These are phyloP conservation scores for Metacarcinus magister DNA, from an alignment of 2,888 invertebrate species.

Conservation along the genomic window DNA sequence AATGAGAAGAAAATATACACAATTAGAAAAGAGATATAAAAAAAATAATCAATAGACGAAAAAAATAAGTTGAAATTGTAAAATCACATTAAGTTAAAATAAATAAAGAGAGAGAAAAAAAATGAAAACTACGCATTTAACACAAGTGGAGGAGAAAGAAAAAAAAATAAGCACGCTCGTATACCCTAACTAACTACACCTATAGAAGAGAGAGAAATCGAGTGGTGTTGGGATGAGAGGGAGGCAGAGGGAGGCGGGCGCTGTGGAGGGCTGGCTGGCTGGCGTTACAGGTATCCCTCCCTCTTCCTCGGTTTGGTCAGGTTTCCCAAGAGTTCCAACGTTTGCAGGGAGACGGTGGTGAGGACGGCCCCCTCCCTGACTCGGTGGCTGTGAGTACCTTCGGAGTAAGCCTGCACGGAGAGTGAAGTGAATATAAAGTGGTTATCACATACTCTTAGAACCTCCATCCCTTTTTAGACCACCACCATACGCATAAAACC, in stretches of 20 bases:
- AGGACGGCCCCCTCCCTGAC: background rate
- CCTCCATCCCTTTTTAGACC: background rate
- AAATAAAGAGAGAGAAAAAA: no score
- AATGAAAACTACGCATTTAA: no score
- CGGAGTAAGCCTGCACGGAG: slow-evolving; percentile 31
- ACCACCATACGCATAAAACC: background rate
- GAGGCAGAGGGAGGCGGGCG: background rate
- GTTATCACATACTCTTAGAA: background rate
- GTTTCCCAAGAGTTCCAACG: slow-evolving; percentile 45
- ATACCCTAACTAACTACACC: no score
- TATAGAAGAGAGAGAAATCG: background rate
- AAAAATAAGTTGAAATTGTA: no score
- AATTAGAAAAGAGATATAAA: no score
- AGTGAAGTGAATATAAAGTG: slow-evolving; percentile 31
- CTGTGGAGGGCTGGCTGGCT: background rate
- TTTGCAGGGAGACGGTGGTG: slow-evolving; percentile 41
- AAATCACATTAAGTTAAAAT: no score
- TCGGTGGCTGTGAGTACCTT: slow-evolving; percentile 35
- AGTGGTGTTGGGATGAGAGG: background rate
- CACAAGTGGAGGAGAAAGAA: no score
- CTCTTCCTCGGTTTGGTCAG: background rate
- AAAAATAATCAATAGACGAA: no score
- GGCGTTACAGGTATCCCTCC: slow-evolving; percentile 28
- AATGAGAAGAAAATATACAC: no score
- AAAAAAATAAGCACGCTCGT: no score